phyloP scores from a whole-genome alignment of 2,797 vertebrate species.

The Macrochelys suwanniensis region DNA sequence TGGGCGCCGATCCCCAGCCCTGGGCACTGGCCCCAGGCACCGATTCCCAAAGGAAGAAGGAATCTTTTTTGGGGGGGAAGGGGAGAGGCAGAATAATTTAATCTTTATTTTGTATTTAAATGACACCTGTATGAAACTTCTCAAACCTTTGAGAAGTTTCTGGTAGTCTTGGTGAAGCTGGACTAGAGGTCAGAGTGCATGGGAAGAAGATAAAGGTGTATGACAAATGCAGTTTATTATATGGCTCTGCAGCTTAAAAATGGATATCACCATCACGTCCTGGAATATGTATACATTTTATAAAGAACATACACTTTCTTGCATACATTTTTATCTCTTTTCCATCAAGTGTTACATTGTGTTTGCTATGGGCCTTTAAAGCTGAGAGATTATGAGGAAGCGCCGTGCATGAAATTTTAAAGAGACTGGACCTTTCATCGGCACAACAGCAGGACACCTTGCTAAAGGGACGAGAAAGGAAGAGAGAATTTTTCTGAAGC shows the following conservation, averaged over 20 bases:
- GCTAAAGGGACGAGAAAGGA: constrained; percentile 78
- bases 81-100: background rate
- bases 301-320: background rate
- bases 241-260: background rate
- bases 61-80: background rate
- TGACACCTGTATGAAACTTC: background rate
- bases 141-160: background rate
- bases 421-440: constrained; percentile 84
- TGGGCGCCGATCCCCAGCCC: no score
- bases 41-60: background rate
- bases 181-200: background rate
- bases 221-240: background rate
- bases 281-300: background rate
- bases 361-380: constrained; percentile 83
- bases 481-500: constrained; percentile 78
- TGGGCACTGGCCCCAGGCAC: no score
- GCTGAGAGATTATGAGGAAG: constrained; percentile 80
- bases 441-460: constrained; percentile 77
- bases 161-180: background rate
- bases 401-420: constrained; percentile 85
- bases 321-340: constrained; percentile 77
- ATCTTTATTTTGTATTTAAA: background rate
- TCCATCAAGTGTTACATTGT: constrained; percentile 82
- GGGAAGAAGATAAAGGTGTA: background rate
- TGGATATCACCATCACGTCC: background rate